phyloP scores from a whole-genome alignment of 2,888 invertebrate species.

The Keiferia lycopersicella region DNA sequence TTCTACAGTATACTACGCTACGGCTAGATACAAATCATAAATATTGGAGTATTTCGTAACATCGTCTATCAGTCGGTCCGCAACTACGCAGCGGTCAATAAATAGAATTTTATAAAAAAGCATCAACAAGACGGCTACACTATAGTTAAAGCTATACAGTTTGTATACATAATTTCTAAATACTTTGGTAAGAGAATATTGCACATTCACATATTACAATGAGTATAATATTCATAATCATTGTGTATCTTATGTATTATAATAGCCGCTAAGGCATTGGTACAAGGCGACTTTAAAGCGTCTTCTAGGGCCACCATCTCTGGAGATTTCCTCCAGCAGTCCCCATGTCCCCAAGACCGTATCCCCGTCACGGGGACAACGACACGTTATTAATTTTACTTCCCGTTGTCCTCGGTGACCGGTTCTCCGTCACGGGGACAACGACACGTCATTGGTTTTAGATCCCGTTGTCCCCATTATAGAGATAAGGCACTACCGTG shows the following conservation, averaged over 20 bases:
- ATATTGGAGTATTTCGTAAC: conserved; percentile 75
- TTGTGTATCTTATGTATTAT: conserved; percentile 46
- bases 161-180: conserved; percentile 80
- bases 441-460: no score
- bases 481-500: no score
- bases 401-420: no score
- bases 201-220: conserved; percentile 67
- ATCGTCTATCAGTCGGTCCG: conserved; percentile 76
- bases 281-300: conserved; percentile 65
- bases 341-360: no score
- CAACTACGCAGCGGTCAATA: conserved; percentile 73
- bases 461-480: no score
- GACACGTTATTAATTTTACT: no score
- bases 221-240: conserved; percentile 49
- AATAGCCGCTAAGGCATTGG: conserved; percentile 61
- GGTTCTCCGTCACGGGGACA: no score
- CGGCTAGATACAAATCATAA: conserved; percentile 68
- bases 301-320: conserved; percentile 46
- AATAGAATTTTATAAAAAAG: conserved; percentile 80
- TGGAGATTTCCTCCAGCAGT: conserved; percentile 2
- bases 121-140: conserved; percentile 79
- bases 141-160: conserved; percentile 78
- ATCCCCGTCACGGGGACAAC: no score
- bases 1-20: conserved; percentile 57
- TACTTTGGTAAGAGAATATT: conserved; percentile 77